These are phyloP conservation scores for Drosophila falleni DNA, from an alignment of 2,888 invertebrate genomes.

Conservation along the genomic window DNA sequence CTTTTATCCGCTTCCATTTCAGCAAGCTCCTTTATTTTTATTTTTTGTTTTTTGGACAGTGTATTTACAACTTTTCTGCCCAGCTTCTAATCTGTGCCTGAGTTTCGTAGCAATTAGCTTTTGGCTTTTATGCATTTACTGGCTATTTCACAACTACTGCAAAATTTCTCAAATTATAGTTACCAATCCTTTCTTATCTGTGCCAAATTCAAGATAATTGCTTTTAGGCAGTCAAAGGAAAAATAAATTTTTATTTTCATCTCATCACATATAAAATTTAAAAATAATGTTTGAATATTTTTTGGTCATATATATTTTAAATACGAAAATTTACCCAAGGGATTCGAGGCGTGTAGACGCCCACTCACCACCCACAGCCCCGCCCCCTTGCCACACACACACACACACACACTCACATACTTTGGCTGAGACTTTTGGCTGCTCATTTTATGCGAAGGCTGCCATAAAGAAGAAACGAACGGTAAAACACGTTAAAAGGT, in stretches of 20 bases:
- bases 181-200: neutral
- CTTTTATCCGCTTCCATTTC: neutral
- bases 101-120: slow-evolving; percentile 12
- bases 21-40: neutral
- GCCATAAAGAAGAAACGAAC: slow-evolving; percentile 72
- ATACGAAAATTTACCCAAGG: slow-evolving; percentile 76
- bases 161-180: neutral
- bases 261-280: slow-evolving; percentile 61
- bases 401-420: slow-evolving; percentile 12
- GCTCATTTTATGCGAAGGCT: slow-evolving; percentile 72
- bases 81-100: neutral
- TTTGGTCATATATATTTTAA: slow-evolving; percentile 77
- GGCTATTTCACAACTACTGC: neutral
- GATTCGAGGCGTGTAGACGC: slow-evolving; percentile 52
- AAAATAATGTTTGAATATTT: slow-evolving; percentile 76
- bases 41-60: neutral
- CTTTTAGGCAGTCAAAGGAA: slow-evolving; percentile 10
- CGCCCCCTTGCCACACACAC: slow-evolving; percentile 8
- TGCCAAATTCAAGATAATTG: slow-evolving; percentile 1
- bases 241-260: slow-evolving; percentile 29
- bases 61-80: neutral
- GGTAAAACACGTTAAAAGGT: slow-evolving; percentile 79
- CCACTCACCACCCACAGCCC: slow-evolving; percentile 18
- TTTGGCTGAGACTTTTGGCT: slow-evolving; percentile 38
- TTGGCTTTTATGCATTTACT: neutral